These are phyloP conservation scores for Macropodus opercularis DNA, from an alignment of 2,797 vertebrate species.

Conservation along the genomic window DNA sequence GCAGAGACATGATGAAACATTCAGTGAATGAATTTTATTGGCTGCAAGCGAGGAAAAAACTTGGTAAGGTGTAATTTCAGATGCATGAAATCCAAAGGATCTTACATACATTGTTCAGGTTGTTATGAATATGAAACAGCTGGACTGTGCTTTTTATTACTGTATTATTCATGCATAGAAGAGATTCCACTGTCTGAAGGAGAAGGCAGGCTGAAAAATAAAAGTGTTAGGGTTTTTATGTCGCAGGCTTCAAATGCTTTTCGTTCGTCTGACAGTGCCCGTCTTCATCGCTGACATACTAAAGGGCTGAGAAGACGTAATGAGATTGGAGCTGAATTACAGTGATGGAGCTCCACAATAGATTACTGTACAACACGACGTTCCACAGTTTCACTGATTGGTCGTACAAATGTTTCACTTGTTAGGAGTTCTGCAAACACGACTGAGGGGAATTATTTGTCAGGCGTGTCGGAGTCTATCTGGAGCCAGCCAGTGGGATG, in stretches of 20 bases:
- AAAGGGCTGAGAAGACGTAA: constrained; percentile 73
- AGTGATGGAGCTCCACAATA: constrained; percentile 71
- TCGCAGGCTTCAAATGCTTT: constrained; percentile 49
- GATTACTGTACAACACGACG: constrained; percentile 73
- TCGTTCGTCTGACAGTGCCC: constrained; percentile 46
- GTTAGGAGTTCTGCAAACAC: constrained; percentile 70
- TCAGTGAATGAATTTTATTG: constrained; percentile 65
- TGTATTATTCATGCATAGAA: constrained; percentile 73
- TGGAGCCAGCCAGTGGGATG: constrained; percentile 45
- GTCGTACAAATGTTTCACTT: constrained; percentile 78
- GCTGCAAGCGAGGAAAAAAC: constrained; percentile 36
- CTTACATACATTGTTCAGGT: constrained; percentile 67
- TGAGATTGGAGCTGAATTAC: constrained; percentile 76
- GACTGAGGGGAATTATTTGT: constrained; percentile 63
- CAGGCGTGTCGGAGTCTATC: constrained; percentile 59
- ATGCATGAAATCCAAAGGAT: constrained; percentile 73
- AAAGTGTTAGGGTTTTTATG: constrained; percentile 52
- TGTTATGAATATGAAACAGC: constrained; percentile 75
- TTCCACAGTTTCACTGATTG: constrained; percentile 74
- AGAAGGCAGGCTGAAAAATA: constrained; percentile 57
- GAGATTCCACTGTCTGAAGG: constrained; percentile 50
- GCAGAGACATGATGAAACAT: constrained; percentile 64
- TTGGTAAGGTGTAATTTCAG: constrained; percentile 67
- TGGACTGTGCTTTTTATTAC: constrained; percentile 61
- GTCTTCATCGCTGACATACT: constrained; percentile 57